Evolutionary conservation across 2,888 invertebrate species (phyloP).

Genomic region (Drosophila recens): DNA sequence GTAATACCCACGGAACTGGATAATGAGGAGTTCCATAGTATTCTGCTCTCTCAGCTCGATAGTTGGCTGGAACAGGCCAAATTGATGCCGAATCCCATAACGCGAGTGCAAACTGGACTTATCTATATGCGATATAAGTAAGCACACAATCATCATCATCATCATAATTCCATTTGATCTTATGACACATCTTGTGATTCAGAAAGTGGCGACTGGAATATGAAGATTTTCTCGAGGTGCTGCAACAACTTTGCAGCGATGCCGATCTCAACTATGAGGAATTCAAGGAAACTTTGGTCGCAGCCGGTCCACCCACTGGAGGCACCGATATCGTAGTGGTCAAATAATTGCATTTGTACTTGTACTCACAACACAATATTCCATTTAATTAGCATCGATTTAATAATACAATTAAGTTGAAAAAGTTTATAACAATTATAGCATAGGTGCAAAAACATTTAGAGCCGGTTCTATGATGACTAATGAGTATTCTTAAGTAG

Average conservation of each 20-base stretch:
- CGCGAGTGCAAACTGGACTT: constrained; percentile 73
- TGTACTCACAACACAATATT: constrained; percentile 35
- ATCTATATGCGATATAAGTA: constrained; percentile 79
- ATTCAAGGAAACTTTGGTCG: constrained; percentile 55
- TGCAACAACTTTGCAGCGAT: constrained; percentile 54
- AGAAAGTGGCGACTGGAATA: constrained; percentile 80
- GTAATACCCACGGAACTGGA: constrained; percentile 61
- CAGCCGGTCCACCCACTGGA: constrained; percentile 58
- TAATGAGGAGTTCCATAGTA: constrained; percentile 65
- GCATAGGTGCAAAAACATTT: constrained; percentile 12
- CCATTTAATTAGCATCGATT: constrained; percentile 34
- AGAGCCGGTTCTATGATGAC: constrained; percentile 11
- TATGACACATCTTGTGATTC: constrained; percentile 11
- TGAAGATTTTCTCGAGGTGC: constrained; percentile 73
- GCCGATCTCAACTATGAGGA: constrained; percentile 47
- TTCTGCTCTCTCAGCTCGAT: constrained; percentile 77
- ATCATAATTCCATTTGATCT: constrained; percentile 5
- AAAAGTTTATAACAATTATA: constrained; percentile 24
- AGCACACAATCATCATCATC: constrained; percentile 1
- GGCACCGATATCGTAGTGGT: constrained; percentile 51
- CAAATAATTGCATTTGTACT: constrained; percentile 37
- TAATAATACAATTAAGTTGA: constrained; percentile 20
- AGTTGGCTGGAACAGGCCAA: constrained; percentile 73
- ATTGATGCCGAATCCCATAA: constrained; percentile 62
- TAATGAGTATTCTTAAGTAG: constrained; percentile 39